Conservation (phyloP, 2,888 invertebrate genomes). For the Cacoxenus indagator region DNA sequence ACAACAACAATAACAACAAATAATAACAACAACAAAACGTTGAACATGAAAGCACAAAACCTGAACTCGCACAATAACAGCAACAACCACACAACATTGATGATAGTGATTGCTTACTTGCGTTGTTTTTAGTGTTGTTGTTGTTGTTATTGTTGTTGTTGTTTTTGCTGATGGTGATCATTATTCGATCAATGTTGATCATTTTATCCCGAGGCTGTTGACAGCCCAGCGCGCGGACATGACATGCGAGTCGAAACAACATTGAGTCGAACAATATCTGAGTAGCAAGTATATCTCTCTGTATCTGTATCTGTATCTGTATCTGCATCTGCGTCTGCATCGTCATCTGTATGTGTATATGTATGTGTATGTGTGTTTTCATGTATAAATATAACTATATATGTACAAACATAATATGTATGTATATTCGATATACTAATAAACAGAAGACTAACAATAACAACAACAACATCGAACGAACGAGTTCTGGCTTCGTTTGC, state of each 20-base stretch:
- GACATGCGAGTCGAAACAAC: constrained; percentile 58
- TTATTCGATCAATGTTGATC: constrained; percentile 70
- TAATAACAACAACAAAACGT: constrained; percentile 1
- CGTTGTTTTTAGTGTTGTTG: no score
- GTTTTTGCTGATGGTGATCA: constrained; percentile 47
- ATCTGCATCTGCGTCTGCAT: background rate
- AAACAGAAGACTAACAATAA: background rate
- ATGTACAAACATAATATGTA: no score
- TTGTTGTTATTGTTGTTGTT: constrained; percentile 23
- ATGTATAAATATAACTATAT: background rate
- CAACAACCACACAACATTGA: background rate
- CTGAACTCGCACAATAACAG: background rate
- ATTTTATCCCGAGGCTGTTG: constrained; percentile 69
- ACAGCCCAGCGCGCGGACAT: constrained; percentile 68
- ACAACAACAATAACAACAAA: constrained; percentile 13
- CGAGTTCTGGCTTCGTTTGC: background rate
- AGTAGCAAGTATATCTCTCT: background rate
- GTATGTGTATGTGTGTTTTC: background rate
- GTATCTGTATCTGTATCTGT: background rate
- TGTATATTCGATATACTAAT: background rate
- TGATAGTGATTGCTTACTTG: background rate
- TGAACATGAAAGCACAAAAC: constrained; percentile 11
- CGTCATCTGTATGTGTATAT: background rate
- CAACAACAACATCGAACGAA: constrained; percentile 10
- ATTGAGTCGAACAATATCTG: constrained; percentile 3